Evolutionary conservation across 2,113 vertebrate genomes (phyloP).

Genomic region (Dicrurus megarhynchus): DNA sequence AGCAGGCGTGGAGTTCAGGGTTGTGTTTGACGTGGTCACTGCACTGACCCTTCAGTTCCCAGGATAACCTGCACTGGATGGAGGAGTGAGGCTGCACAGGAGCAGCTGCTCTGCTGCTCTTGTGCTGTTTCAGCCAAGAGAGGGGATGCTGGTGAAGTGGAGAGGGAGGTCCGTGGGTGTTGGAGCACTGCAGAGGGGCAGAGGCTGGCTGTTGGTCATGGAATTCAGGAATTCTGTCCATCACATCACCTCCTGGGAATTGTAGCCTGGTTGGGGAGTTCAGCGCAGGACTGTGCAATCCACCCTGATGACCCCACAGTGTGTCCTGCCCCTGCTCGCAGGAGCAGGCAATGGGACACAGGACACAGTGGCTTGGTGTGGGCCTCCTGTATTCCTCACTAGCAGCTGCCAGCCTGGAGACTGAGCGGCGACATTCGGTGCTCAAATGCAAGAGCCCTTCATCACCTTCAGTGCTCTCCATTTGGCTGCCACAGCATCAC

Average conservation of each 20-base stretch:
- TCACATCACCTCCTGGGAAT: background rate
- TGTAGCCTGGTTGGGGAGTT: background rate
- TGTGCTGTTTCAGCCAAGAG: background rate
- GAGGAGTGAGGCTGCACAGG: background rate
- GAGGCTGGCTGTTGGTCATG: background rate
- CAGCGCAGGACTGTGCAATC: fast-evolving
- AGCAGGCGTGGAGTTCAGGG: background rate
- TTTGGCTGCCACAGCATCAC: background rate
- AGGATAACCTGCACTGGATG: background rate
- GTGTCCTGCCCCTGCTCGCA: background rate
- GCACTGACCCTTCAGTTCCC: background rate
- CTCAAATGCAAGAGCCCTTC: background rate
- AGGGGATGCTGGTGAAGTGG: background rate
- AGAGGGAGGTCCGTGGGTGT: background rate
- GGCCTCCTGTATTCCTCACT: background rate
- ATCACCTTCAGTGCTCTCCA: background rate
- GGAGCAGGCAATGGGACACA: background rate
- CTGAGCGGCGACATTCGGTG: background rate
- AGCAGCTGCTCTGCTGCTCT: background rate
- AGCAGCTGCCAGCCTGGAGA: background rate
- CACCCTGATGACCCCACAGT: fast-evolving
- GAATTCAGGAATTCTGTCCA: fast-evolving
- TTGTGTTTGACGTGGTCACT: background rate
- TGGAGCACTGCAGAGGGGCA: background rate
- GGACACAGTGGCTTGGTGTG: background rate